A percentile compares a stretch with the other conserved stretches of the same genome.
phyloP scores from a whole-genome alignment of 2,797 vertebrate genomes.

The Knipowitschia caucasica region DNA sequence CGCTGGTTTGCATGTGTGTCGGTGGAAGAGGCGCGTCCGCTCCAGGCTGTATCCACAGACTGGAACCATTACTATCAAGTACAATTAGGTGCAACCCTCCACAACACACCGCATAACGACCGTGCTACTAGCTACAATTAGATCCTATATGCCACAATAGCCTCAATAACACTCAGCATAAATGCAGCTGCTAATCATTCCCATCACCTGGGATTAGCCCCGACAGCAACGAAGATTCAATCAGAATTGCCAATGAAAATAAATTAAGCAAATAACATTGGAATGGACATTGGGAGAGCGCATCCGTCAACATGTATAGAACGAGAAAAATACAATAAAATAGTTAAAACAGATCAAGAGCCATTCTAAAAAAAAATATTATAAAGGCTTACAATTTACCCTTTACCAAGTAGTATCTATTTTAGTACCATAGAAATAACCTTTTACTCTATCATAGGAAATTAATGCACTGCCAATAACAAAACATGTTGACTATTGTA shows the following conservation, averaged over 20 bases:
- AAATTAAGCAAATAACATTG: no score
- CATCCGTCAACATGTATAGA: no score
- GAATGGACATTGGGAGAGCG: no score
- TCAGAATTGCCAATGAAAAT: conserved; percentile 56
- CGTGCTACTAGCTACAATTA: conserved; percentile 70
- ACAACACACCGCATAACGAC: conserved; percentile 65
- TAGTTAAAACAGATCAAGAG: no score
- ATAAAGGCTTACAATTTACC: no score
- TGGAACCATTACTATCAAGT: conserved; percentile 75
- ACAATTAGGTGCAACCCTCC: conserved; percentile 66
- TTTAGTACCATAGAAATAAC: no score
- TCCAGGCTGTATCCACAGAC: conserved; percentile 69
- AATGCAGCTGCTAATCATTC: conserved; percentile 61
- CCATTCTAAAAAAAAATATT: no score
- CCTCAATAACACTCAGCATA: conserved; percentile 49
- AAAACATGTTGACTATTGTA: no score
- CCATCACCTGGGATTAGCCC: conserved; percentile 63
- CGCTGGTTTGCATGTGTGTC: conserved; percentile 25
- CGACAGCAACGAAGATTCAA: conserved; percentile 42
- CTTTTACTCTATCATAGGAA: no score
- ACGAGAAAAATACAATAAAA: no score
- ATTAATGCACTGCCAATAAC: no score
- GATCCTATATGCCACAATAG: conserved; percentile 51
- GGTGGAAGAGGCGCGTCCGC: conserved; percentile 46
- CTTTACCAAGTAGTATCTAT: no score